These are phyloP conservation scores for Anoplius nigerrimus DNA, from an alignment of 2,888 invertebrate species.

Conservation along the genomic window DNA sequence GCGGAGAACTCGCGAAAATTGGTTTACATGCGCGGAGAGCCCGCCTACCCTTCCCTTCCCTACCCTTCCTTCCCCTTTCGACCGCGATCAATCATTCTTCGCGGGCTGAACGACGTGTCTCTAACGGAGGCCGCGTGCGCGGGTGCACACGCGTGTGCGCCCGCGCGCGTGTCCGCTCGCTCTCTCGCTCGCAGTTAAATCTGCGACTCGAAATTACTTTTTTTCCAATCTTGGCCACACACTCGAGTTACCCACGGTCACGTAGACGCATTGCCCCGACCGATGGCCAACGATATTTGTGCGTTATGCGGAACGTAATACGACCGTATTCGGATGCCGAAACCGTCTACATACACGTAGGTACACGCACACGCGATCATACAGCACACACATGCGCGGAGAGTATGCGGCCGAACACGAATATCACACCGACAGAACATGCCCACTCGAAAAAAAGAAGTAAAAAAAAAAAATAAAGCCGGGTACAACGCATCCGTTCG, in stretches of 20 bases:
- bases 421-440: slow-evolving; percentile 7
- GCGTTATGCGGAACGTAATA: slow-evolving; percentile 25
- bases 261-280: slow-evolving; percentile 56
- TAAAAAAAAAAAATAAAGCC: too few species aligned
- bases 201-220: slow-evolving; percentile 14
- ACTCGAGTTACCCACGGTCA: slow-evolving; percentile 46
- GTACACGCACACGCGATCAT: slow-evolving; percentile 24
- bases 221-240: slow-evolving; percentile 28
- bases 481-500: slow-evolving; percentile 52
- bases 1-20: not conserved
- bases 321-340: not conserved
- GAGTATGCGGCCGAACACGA: slow-evolving; percentile 8
- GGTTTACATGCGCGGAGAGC: not conserved
- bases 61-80: too few species aligned
- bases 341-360: slow-evolving; percentile 14
- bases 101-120: too few species aligned
- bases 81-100: too few species aligned
- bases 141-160: too few species aligned
- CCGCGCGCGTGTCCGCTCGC: not conserved
- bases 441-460: slow-evolving; percentile 24
- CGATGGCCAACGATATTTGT: slow-evolving; percentile 45
- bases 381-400: slow-evolving; percentile 27
- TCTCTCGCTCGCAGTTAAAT: slow-evolving; percentile 6
- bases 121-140: not conserved
- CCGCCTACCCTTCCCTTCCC: too few species aligned